Base-by-base conservation (phyloP, 2,113 vertebrate species). In the Labrus mixtus region DNA sequence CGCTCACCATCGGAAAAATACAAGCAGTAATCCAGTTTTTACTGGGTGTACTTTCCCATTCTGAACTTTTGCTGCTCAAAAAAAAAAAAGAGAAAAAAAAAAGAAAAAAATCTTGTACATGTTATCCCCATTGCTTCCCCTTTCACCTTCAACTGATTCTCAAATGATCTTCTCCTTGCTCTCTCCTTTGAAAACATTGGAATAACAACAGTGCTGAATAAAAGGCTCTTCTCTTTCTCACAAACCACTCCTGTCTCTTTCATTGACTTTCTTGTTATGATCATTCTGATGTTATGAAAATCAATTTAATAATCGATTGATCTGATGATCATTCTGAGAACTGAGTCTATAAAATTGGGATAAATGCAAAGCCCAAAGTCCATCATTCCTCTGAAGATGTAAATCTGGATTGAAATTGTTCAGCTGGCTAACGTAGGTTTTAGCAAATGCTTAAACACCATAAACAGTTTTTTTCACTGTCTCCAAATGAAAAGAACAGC, bases 121-220 rank as follows among this genome's bases (percentile, higher is more conserved):
- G 94, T 96, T 96, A 95, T 95, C 92, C 93, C 94, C 95, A 96
- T 96, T 95, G 95, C 96, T 95, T 96, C 94, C 96, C 96, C 92
- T 96, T 94, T 96, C 96, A 95, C 95, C 95, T 95, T 96, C 94
- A 96, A 95, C 95, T 95, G 94, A 96, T 95, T 96, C 96, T 97
- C 95, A 85, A 91, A 81, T 83, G 86, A 94, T 77, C 95, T 95
- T 96, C 95, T 95, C 95, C 96, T 96, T 85, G 90, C 83, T 95
- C 95, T 96, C 96, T 97, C 95, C 90, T 96, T 97, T 96, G 94
- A 96, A 95, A 97, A 96, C 94, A 95, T 96, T 97, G 96, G 94
- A 97, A 97, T 96, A 96, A 96, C 90, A 97, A 90, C 75, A 83
- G 67, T 84, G 69, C 76, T 85, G 55, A 92, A 91, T 91, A 90